These are phyloP conservation scores for Amiota minor DNA, from an alignment of 2,888 invertebrate species.

Conservation along the genomic window DNA sequence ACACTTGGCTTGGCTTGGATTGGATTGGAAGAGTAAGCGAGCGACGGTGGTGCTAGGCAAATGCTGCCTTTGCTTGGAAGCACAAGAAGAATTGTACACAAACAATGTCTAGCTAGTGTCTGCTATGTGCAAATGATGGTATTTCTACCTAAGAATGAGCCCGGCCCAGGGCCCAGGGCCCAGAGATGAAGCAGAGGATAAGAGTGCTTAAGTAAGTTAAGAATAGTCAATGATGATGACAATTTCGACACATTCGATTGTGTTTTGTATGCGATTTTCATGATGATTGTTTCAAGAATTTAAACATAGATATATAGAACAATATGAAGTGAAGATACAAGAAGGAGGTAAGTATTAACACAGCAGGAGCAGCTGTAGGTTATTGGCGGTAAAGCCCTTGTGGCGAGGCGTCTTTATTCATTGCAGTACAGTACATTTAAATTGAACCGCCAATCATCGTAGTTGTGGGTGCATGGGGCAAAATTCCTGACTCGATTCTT, in stretches of 20 bases:
- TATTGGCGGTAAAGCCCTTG: not conserved
- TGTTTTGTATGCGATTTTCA: constrained; percentile 63
- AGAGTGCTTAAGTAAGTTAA: constrained; percentile 10
- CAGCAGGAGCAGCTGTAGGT: not conserved
- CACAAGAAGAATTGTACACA: constrained; percentile 53
- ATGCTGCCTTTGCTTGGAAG: constrained; percentile 28
- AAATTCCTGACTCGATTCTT: no score
- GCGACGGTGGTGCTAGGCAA: constrained; percentile 16
- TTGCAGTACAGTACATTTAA: no score
- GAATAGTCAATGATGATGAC: not conserved
- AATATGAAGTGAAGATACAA: no score
- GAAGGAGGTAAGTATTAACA: no score
- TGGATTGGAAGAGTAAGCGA: constrained; percentile 26
- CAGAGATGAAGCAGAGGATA: not conserved
- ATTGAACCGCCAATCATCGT: no score
- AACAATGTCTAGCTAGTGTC: constrained; percentile 63
- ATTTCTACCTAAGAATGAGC: no score
- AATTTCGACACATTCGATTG: constrained; percentile 55
- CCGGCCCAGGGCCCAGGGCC: not conserved
- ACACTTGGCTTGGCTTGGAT: not conserved
- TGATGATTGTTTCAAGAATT: constrained; percentile 44
- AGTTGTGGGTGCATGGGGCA: no score
- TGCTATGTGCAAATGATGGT: constrained; percentile 53
- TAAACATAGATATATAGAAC: not conserved
- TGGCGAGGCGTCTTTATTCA: not conserved